Percentiles rank a stretch among this genome's conserved stretches.
These are phyloP conservation scores for Chrosomus eos DNA, from an alignment of 2,797 vertebrate genomes.

Conservation along the genomic window DNA sequence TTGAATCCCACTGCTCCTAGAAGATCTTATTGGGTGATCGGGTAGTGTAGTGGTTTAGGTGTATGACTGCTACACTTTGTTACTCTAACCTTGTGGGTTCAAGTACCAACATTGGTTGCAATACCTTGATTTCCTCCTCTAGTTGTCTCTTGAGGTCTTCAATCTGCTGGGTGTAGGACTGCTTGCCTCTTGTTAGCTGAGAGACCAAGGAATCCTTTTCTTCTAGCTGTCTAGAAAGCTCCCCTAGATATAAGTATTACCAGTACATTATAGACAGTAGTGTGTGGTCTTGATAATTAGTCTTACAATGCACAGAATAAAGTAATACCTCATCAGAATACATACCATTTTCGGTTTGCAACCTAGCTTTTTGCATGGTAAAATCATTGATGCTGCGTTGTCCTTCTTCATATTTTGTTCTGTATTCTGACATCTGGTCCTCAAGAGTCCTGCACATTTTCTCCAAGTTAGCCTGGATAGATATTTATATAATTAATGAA, in stretches of 20 bases:
- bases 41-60: too few species aligned
- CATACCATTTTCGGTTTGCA: slow-evolving; percentile 87
- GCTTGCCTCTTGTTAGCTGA: slow-evolving; percentile 85
- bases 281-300: background rate
- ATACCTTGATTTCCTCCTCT: slow-evolving; percentile 89
- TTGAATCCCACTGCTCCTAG: too few species aligned
- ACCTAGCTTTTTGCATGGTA: slow-evolving; percentile 83
- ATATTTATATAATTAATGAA: background rate
- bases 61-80: too few species aligned
- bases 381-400: slow-evolving; percentile 85
- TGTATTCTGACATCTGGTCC: slow-evolving; percentile 85
- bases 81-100: too few species aligned
- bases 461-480: slow-evolving; percentile 69
- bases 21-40: too few species aligned
- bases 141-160: slow-evolving; percentile 89
- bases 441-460: slow-evolving; percentile 87
- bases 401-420: slow-evolving; percentile 81
- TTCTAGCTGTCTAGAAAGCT: slow-evolving; percentile 81
- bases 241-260: slow-evolving; percentile 68
- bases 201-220: slow-evolving; percentile 86
- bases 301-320: background rate
- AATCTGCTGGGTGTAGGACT: slow-evolving; percentile 83
- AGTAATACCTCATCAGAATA: background rate
- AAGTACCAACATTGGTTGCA: too few species aligned
- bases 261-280: background rate